phyloP scores from a whole-genome alignment of 2,113 vertebrate species.

The Herpailurus yagouaroundi region DNA sequence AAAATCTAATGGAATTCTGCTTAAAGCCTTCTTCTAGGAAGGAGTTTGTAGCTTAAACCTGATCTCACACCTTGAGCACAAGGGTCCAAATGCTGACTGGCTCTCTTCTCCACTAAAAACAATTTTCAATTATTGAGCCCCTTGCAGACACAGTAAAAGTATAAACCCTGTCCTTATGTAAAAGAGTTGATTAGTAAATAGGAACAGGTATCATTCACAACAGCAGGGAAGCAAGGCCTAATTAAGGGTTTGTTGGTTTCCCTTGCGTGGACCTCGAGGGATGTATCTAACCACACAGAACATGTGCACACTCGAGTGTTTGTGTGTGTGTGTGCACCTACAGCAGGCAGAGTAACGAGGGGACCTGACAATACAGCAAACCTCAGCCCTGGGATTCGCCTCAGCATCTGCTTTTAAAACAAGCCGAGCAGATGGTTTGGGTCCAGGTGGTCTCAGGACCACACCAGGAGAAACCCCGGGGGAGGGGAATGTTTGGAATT shows the following conservation, averaged over 20 bases:
- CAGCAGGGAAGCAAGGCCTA: background rate
- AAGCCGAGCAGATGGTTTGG: background rate
- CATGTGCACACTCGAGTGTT: accelerated
- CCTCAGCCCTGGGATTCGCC: background rate
- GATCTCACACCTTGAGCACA: background rate
- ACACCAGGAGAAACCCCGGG: background rate
- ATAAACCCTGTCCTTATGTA: background rate
- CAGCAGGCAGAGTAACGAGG: background rate
- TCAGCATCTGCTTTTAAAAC: background rate
- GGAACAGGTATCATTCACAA: background rate
- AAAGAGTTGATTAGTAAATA: background rate
- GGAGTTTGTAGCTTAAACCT: background rate
- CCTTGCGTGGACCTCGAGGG: background rate
- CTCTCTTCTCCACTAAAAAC: background rate
- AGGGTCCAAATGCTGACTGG: background rate
- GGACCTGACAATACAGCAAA: background rate
- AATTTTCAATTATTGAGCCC: background rate
- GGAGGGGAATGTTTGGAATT: constrained; percentile 40
- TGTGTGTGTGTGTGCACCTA: background rate
- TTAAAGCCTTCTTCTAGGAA: background rate
- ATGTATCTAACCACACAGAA: background rate
- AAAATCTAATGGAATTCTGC: background rate
- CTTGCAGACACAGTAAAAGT: background rate
- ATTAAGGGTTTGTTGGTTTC: background rate
- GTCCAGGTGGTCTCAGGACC: constrained; percentile 18